These are phyloP conservation scores for Erythrolamprus reginae DNA, from an alignment of 2,113 vertebrate genomes.

Conservation along the genomic window DNA sequence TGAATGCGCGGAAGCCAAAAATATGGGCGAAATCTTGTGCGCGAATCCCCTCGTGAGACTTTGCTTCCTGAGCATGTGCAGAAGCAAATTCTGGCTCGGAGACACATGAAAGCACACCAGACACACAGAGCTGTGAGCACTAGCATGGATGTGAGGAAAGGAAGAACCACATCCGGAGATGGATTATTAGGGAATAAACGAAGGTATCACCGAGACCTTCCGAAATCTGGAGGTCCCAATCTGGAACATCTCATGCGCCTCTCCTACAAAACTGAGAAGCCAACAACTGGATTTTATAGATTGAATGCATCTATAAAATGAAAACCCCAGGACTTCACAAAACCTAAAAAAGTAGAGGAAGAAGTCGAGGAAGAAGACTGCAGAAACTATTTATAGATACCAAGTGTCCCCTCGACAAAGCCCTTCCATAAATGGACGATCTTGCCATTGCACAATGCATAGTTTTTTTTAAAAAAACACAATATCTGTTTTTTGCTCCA, in stretches of 20 bases:
- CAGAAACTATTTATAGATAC: background rate
- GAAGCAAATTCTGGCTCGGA: no score
- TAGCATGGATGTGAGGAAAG: background rate
- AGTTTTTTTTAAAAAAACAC: background rate
- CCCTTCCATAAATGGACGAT: no score
- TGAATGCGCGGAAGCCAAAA: no score
- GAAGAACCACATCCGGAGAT: no score
- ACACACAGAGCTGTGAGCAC: no score
- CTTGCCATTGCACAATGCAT: background rate
- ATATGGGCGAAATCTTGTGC: no score
- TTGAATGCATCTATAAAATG: background rate
- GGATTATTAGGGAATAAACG: background rate
- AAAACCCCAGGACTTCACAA: background rate
- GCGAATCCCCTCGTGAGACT: no score
- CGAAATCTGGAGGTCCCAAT: background rate
- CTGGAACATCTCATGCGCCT: accelerated
- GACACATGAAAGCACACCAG: no score
- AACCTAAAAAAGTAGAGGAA: background rate
- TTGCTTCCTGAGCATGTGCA: no score
- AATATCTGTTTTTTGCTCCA: no score
- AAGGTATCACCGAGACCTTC: background rate
- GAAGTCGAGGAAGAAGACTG: background rate
- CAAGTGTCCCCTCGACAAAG: background rate
- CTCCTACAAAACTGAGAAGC: background rate
- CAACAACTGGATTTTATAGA: background rate